phyloP scores from a whole-genome alignment of 2,797 vertebrate species.

The Pempheris klunzingeri region DNA sequence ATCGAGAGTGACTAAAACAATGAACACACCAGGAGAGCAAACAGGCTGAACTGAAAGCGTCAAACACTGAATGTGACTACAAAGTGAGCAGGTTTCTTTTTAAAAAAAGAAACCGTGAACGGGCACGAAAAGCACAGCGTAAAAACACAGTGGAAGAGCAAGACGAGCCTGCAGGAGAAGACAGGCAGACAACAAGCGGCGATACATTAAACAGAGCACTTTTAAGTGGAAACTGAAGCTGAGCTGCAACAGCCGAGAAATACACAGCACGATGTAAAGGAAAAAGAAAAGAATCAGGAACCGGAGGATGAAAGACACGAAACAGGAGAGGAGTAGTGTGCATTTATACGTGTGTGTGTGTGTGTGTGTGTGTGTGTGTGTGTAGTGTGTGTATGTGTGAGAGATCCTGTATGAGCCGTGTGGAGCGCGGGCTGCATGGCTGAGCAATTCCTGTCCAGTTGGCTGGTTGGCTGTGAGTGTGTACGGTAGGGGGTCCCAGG shows the following conservation, averaged over 20 bases:
- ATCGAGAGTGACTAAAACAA: conserved; percentile 20
- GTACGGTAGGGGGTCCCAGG: conserved; percentile 83
- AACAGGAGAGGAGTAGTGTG: conserved; percentile 38
- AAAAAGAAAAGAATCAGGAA: conserved; percentile 40
- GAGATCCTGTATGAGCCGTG: conserved; percentile 70
- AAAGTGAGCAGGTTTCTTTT: conserved; percentile 48
- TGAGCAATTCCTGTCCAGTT: conserved; percentile 84
- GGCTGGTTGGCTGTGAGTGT: conserved; percentile 80
- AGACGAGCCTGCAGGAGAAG: conserved; percentile 35
- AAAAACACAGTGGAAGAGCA: conserved; percentile 20
- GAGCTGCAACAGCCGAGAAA: conserved; percentile 20
- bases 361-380: too few relatives aligned
- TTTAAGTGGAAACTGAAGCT: conserved; percentile 26
- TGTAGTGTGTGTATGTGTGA: conserved; percentile 30
- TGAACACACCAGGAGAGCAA: conserved; percentile 29
- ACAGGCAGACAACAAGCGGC: conserved; percentile 38
- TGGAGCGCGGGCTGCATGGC: conserved; percentile 78
- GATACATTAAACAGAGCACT: conserved; percentile 42
- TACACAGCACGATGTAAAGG: conserved; percentile 26
- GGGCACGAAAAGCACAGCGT: neutral
- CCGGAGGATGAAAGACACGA: conserved; percentile 43
- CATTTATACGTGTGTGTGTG: conserved; percentile 18
- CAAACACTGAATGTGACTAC: conserved; percentile 39
- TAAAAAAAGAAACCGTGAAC: conserved; percentile 41
- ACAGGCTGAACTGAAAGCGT: conserved; percentile 28